Evolutionary conservation across 2,113 vertebrate species (phyloP).

Genomic region (Seriola quinqueradiata): DNA sequence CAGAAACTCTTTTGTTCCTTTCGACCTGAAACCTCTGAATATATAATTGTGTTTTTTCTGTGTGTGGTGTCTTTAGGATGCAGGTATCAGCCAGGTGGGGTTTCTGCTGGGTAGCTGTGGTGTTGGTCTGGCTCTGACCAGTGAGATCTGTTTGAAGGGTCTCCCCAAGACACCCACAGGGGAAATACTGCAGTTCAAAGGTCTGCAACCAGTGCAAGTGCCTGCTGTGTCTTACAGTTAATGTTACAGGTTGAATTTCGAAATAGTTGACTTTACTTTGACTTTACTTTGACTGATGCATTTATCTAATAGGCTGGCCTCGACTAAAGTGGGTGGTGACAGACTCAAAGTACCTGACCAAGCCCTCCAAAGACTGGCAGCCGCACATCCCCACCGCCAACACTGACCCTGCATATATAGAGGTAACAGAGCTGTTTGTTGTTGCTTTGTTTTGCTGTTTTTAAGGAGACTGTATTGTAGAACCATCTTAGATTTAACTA

Average conservation of each 20-base stretch:
- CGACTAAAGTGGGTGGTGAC: constrained; percentile 98
- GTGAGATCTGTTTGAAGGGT: constrained; percentile 97
- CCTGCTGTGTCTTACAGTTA: background rate
- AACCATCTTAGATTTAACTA: too few relatives aligned
- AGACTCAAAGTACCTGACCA: constrained; percentile 98
- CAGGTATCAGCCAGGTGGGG: constrained; percentile 97
- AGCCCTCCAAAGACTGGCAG: constrained; percentile 98
- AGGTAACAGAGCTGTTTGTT: constrained; percentile 83
- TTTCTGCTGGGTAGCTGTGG: constrained; percentile 97
- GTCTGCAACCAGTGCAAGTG: constrained; percentile 72
- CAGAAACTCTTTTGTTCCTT: background rate
- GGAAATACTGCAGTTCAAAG: constrained; percentile 98
- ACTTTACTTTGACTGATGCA: background rate
- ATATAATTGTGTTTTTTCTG: background rate
- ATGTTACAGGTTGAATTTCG: background rate
- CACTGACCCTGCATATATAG: constrained; percentile 95
- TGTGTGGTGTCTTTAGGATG: constrained; percentile 85
- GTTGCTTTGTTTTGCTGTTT: background rate
- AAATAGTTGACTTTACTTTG: background rate
- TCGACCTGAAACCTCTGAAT: background rate
- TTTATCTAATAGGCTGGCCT: constrained; percentile 91
- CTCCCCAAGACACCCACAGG: constrained; percentile 97
- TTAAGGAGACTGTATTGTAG: background rate
- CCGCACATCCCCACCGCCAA: constrained; percentile 96
- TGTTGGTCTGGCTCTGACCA: constrained; percentile 94